Evolutionary conservation across 2,113 vertebrate species (phyloP), one percentile per base, ranked within the genome.

Genomic region (Riparia riparia): DNA sequence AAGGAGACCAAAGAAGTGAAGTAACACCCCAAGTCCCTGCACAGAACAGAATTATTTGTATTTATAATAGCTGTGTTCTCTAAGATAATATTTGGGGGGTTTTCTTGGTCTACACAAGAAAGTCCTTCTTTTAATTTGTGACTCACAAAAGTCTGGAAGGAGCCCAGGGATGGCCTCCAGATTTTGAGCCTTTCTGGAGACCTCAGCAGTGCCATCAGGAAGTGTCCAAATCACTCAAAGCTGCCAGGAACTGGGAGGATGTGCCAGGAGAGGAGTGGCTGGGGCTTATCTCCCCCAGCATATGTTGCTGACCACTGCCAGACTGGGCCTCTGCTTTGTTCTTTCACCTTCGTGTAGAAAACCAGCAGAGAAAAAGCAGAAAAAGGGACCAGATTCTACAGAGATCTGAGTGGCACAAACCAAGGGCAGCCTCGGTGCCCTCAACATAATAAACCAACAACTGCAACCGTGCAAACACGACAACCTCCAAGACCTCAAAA

Each of bases 231-330:
- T 5, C 79, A 41, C 63, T 14, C 2, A 9, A 5, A 51, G 89
- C 86, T 95, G 91, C 86, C 95, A 95, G 89, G 74, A 90, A 15
- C 65, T 5, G 32, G 61, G 60, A 82, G 60, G 78, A 32, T 19
- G 64, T 68, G 86, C 88, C 95, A 96, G 76, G 19, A 77, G 24
- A 89, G 63, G 58, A 93, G 61, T 1, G 82, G 4, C 61, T 71
- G 80, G 29, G 74, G 34, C 74, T 95, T 82, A 95, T 95, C 82
- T 95, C 39, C 51, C 56, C 47, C 57, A 54, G 32, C 90, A 88
- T 0, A 58, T 34, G 96, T 1, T 66, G 51, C 88, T 89, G 90
- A 15, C 22, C 56, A 11, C 34, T 50, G 86, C 86, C 92, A 95
- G 86, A 0, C 65, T 41, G 69, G 42, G n/a, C 20, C 60, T 41